Base-by-base conservation (phyloP, 2,888 invertebrate species). In the Rhamphomyia laevipes region DNA sequence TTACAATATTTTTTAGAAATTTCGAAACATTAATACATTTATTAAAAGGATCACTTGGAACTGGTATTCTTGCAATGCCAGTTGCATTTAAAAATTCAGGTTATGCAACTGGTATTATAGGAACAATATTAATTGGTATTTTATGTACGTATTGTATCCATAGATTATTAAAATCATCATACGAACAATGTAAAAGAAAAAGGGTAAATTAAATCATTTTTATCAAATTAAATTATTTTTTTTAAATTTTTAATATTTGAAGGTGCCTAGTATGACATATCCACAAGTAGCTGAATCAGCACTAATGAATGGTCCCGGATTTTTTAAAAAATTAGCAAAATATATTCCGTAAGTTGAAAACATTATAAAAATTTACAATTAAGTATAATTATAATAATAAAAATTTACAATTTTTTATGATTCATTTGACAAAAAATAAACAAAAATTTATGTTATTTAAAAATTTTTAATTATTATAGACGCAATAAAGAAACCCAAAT, bases 21-120 rank as follows among this genome's bases (percentile, higher is more conserved):
- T n/a, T n/a, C 2, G 51, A 51, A 38, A 47, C 51, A 7, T 37
- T 51, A 18, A 41, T 51, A 11, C 51, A 51, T 23, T 45, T 51
- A 15, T 74, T 93, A 52, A 93, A 93, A 68, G 90, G 89, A 55
- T 87, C 89, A 65, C 74, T 93, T 50, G 94, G 94, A 2, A 92
- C 92, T 0, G 94, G 94, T 1, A 88, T 93, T 57, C 72, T 94
- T 54, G 92, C 93, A 7, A 86, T 94, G 84, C 93, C 93, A 15
- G 81, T 86, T 62, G 92, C 91, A n/a, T 86, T 92, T 68, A 79
- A 79, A 57, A 81, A 89, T 64, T 78, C 91, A 13, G 93, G 93
- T 0, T 74, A 90, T 12, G 70, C 83, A 57, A 81, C 83, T 23
- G 91, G 90, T 18, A 71, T 82, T 35, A 67, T 84, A 46, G 82